Base-by-base conservation (phyloP, 2,888 invertebrate species). In the Alviniconcha strummeri region DNA sequence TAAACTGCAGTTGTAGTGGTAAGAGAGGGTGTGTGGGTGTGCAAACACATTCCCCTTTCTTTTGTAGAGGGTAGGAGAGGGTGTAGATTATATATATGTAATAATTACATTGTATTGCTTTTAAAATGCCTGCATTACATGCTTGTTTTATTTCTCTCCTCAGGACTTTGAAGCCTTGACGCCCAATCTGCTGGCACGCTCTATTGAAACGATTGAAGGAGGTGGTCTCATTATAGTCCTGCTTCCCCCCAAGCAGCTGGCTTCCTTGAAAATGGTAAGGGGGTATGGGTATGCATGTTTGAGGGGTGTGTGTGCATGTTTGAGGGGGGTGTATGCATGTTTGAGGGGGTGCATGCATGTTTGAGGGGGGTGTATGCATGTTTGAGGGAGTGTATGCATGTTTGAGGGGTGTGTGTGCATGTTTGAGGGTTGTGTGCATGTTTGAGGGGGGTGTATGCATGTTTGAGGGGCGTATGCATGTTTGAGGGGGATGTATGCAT, bases 201-300 rank as follows among this genome's bases (percentile, higher is more conserved):
- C 99, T 0, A 96, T 99, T 87, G 99, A 99, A 95, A 99, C 99
- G 0, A 98, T 99, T 0, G 98, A 99, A 94, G 99, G 99, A 54
- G 98, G 98, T n/a, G 95, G 99, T 0, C 96, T 99, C 83, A 91
- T 95, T 19, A 96, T 99, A 80, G 95, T 99, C 85, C 95, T 99
- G 9, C 95, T 99, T 17, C 88, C 90, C 60, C 96, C 96, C 0
- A 95, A 99, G 91, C 99, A 99, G 93, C 95, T 99, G 5, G 99
- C 97, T 93, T 97, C 99, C 0, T 96, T 99, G 95, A 96, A 96
- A 87, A 99, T 99, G 99, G 94, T 94, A 86, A 83, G 89, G 60
- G 17, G 4, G 17, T 69, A n/a, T 69, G 17, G 13, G 69, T 69
- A 6, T 69, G 69, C n/a, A 6, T 69, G 69, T 69, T 6, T 69